Percentiles rank a stretch among this genome's conserved stretches.
phyloP scores from a whole-genome alignment of 2,888 invertebrate genomes.

The Alitta virens region DNA sequence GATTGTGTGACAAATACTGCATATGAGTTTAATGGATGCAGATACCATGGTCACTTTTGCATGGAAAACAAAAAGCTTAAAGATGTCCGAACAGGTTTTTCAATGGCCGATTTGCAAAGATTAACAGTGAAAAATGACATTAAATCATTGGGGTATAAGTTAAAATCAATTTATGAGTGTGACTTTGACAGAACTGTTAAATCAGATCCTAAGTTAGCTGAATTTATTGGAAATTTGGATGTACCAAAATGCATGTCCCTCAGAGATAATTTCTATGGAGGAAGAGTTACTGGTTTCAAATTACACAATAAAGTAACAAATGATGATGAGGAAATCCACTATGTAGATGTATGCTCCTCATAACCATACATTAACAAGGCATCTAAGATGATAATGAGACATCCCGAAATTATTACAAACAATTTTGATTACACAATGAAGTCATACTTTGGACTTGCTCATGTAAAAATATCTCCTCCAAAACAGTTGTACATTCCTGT shows the following conservation, averaged over 20 bases:
- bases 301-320: slow-evolving; percentile 15
- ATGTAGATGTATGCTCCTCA: slow-evolving; percentile 35
- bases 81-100: background rate
- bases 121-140: background rate
- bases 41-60: too few relatives aligned
- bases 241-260: slow-evolving; percentile 1
- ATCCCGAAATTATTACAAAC: slow-evolving; percentile 20
- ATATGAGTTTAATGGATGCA: too few relatives aligned
- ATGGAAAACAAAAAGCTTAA: background rate
- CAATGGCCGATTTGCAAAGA: background rate
- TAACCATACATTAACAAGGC: slow-evolving; percentile 39
- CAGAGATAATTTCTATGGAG: background rate
- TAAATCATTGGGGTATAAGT: background rate
- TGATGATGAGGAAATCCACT: slow-evolving; percentile 29
- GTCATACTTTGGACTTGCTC: slow-evolving; percentile 35
- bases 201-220: background rate
- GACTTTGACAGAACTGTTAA: background rate
- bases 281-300: background rate
- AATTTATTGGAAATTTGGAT: background rate
- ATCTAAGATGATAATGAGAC: slow-evolving; percentile 33
- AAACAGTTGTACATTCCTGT: slow-evolving; percentile 41
- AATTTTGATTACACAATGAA: slow-evolving; percentile 29
- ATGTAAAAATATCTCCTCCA: slow-evolving; percentile 39
- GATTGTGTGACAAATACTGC: too few relatives aligned
- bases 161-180: slow-evolving; percentile 4